Percentiles rank a stretch among this genome's conserved stretches.
Conservation (phyloP, 2,113 vertebrate species). For the Myrmecophaga tridactyla region DNA sequence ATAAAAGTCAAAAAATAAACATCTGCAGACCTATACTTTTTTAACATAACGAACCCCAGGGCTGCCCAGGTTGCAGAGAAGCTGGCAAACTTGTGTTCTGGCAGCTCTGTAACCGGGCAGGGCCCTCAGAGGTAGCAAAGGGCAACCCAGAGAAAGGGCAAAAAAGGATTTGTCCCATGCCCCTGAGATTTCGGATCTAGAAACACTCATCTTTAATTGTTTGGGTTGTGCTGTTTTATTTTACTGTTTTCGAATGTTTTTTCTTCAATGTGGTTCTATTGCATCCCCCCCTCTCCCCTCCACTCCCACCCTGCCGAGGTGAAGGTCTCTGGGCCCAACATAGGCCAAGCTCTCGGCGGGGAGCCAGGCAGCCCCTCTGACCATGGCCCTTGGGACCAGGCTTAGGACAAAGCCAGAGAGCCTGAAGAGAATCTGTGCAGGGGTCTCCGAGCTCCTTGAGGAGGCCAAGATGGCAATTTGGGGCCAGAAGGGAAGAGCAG, state of each 20-base stretch:
- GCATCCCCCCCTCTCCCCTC: neutral
- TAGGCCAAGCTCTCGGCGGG: neutral
- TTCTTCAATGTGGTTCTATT: neutral
- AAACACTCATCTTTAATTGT: accelerated
- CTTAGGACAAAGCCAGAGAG: accelerated
- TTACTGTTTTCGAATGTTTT: neutral
- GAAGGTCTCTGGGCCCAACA: neutral
- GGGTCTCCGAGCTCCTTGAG: accelerated
- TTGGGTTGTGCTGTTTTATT: neutral
- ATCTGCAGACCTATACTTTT: accelerated
- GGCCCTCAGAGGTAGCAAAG: accelerated
- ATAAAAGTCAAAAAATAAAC: neutral
- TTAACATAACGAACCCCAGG: accelerated
- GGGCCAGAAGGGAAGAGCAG: neutral
- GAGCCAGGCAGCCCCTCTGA: neutral
- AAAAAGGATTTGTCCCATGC: accelerated
- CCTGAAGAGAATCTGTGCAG: accelerated
- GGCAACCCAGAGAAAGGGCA: neutral
- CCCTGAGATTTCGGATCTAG: accelerated
- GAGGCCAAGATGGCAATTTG: neutral
- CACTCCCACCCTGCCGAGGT: neutral
- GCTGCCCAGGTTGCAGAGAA: accelerated
- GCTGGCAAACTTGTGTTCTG: accelerated
- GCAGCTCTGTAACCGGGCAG: neutral
- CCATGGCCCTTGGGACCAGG: accelerated